A percentile compares a stretch with the other conserved stretches of the same genome.
Evolutionary conservation across 2,888 invertebrate genomes (phyloP).

Genomic region (Caenorhabditis imperialis): DNA sequence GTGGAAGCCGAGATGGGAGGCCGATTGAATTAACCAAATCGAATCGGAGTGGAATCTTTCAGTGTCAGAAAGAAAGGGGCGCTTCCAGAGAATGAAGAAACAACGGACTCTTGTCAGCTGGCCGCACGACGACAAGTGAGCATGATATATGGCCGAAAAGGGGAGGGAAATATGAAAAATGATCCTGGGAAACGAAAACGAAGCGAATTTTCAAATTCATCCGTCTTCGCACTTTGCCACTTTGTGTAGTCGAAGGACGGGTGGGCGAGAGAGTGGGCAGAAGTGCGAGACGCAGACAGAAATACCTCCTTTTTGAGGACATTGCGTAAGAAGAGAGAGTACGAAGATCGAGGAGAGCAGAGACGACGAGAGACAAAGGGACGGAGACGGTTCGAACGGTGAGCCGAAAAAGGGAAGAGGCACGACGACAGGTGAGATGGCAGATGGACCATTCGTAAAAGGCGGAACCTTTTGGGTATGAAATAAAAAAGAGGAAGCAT

Average conservation of each 20-base stretch:
- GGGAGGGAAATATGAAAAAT: conserved; percentile 29
- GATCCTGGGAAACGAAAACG: conserved; percentile 20
- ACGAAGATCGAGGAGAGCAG: not conserved
- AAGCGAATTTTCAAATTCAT: conserved; percentile 16
- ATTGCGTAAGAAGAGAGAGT: conserved; percentile 34
- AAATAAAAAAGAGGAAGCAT: too few species aligned
- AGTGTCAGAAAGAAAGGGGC: conserved; percentile 1
- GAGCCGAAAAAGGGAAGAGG: too few species aligned
- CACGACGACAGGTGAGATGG: too few species aligned
- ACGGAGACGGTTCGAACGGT: conserved; percentile 2
- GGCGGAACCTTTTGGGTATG: too few species aligned
- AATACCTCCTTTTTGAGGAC: conserved; percentile 36
- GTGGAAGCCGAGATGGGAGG: conserved; percentile 19
- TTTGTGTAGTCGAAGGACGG: not conserved
- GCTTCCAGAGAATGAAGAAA: conserved; percentile 19
- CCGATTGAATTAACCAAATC: conserved; percentile 46
- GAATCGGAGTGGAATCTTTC: conserved; percentile 19
- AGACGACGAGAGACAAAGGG: conserved; percentile 12
- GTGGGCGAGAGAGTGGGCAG: not conserved
- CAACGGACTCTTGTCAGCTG: conserved; percentile 4
- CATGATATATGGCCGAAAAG: conserved; percentile 27
- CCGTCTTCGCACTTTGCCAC: too few species aligned
- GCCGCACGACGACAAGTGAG: conserved; percentile 31
- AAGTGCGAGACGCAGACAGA: not conserved
- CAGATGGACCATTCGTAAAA: too few species aligned